phyloP scores from a whole-genome alignment of 1,140 invertebrate genomes.

The Plectrocnemia conspersa region DNA sequence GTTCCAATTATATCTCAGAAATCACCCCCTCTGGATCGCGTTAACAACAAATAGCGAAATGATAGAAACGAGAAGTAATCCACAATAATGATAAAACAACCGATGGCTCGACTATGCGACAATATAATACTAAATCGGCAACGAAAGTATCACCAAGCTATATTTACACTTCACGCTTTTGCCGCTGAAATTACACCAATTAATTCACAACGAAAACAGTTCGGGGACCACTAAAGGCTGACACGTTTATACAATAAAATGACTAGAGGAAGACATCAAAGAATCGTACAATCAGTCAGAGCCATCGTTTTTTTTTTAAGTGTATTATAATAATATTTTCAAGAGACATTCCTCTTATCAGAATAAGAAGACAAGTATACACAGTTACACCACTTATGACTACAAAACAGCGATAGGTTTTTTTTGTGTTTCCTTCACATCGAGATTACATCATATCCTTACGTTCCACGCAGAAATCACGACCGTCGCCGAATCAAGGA shows the following conservation, averaged over 20 bases:
- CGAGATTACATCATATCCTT: constrained; percentile 7
- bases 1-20: constrained; percentile 15
- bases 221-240: too few relatives aligned
- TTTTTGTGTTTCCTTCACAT: neutral
- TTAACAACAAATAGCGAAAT: neutral
- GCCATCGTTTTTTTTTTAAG: too few relatives aligned
- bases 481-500: neutral
- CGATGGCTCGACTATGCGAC: too few relatives aligned
- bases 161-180: too few relatives aligned
- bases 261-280: constrained; percentile 9
- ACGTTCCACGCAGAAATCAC: constrained; percentile 2
- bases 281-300: constrained; percentile 6
- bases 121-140: too few relatives aligned
- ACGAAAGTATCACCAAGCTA: too few relatives aligned
- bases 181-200: too few relatives aligned
- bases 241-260: too few relatives aligned
- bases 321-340: too few relatives aligned
- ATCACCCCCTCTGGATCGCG: neutral
- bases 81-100: too few relatives aligned
- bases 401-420: constrained; percentile 16
- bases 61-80: neutral
- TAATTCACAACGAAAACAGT: too few relatives aligned
- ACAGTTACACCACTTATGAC: constrained; percentile 20
- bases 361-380: constrained; percentile 22
- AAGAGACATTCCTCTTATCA: too few relatives aligned